Base-by-base conservation (phyloP, 1,140 invertebrate species). In the Plutomurus gul region DNA sequence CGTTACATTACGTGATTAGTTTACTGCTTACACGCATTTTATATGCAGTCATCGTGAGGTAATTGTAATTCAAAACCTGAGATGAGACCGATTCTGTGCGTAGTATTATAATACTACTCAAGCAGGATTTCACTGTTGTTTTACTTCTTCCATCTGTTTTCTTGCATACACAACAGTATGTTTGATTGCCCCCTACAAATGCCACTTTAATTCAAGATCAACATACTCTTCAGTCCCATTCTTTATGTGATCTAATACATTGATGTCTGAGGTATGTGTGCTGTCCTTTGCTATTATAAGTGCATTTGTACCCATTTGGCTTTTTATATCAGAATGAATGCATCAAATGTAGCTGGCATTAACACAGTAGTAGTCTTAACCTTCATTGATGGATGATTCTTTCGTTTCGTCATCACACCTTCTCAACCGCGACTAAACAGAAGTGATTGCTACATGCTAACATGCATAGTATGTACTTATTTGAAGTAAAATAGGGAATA, bases 381-480 rank as follows among this genome's bases (percentile, higher is more conserved):
- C 56, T 65, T 65, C 27, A 65, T 65, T 65, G n/a, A 25, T 65
- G 56, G 56, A 65, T 65, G 39, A 43, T 43, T 13, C 39, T 10
- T 13, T 65, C 56, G 27, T 65, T 65, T 65, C 56, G 36, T 65
- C 56, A 65, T 65, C 56, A 65, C 56, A 65, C 56, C 56, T 36
- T 65, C 56, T 65, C 56, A n/a, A 65, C 22, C 56, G 27, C 30
- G 16, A 27, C 51, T 18, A 20, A 51, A 65, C 22, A 36, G 16
- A 18, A n/a, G 27, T 30, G 11, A 65, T 33, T 27, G 25, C 25
- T 51, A 20, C 47, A 51, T 22, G 11, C 11, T 51, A 27, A 65
- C 30, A n/a, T 27, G 27, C 27, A 65, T 51, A 22, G 27, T 30
- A 65, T 30, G 27, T 33, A 43, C 16, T 33, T 33, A 25, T 13